phyloP scores from a whole-genome alignment of 1,140 invertebrate genomes.

The Pachypsylla venusta region DNA sequence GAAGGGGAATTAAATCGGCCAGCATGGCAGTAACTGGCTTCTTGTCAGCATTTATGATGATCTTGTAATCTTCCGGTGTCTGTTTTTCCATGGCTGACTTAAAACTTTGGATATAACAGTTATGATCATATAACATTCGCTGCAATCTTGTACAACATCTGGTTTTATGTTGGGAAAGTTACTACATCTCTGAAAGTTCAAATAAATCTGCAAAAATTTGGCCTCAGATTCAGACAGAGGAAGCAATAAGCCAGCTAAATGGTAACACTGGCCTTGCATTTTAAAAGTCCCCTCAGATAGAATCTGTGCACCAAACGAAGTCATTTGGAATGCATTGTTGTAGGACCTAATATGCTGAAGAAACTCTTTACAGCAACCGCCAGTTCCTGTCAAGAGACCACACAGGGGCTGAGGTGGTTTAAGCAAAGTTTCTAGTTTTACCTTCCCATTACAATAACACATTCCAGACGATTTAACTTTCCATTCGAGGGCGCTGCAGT shows the following conservation, averaged over 20 bases:
- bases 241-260: conserved; percentile 27
- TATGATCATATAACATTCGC: conserved; percentile 28
- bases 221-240: conserved; percentile 19
- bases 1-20: conserved; percentile 22
- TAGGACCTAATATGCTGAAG: neutral
- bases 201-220: conserved; percentile 12
- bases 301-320: conserved; percentile 29
- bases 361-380: neutral
- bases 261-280: conserved; percentile 33
- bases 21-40: conserved; percentile 22
- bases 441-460: conserved; percentile 24
- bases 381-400: conserved; percentile 8
- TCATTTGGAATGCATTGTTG: conserved; percentile 29
- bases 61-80: conserved; percentile 18
- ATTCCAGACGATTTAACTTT: conserved; percentile 26
- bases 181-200: conserved; percentile 5
- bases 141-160: conserved; percentile 23
- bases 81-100: conserved; percentile 28
- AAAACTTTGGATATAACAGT: conserved; percentile 27
- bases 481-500: conserved; percentile 28
- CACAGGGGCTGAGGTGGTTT: conserved; percentile 16
- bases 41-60: conserved; percentile 25
- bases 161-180: neutral
- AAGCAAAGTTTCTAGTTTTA: conserved; percentile 17
- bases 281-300: conserved; percentile 29